Percentiles rank a stretch among this genome's conserved stretches.
phyloP scores from a whole-genome alignment of 2,888 invertebrate genomes.

The Drosophila neonasuta region DNA sequence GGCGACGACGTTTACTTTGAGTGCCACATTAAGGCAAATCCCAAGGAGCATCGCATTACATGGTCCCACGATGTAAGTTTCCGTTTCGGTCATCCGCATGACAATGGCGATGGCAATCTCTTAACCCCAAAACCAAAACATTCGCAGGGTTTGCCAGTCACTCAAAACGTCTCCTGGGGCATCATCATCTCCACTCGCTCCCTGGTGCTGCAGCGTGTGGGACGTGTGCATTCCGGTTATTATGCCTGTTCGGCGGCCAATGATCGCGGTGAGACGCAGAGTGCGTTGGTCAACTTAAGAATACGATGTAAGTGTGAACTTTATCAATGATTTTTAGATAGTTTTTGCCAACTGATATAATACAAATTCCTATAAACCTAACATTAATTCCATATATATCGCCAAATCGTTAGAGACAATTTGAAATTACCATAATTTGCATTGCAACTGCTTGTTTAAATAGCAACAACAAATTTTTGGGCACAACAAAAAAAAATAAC shows the following conservation, averaged over 20 bases:
- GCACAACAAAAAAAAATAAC: constrained; percentile 2
- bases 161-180: constrained; percentile 91
- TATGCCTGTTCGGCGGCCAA: constrained; percentile 93
- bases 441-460: constrained; percentile 22
- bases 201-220: constrained; percentile 92
- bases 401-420: constrained; percentile 6
- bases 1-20: constrained; percentile 92
- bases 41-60: constrained; percentile 88
- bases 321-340: background rate
- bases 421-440: constrained; percentile 23
- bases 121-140: background rate
- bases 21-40: constrained; percentile 90
- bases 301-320: constrained; percentile 89
- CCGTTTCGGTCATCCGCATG: constrained; percentile 58
- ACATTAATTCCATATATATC: background rate
- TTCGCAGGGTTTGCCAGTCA: constrained; percentile 87
- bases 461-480: background rate
- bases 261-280: constrained; percentile 91
- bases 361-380: no score
- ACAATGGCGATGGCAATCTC: constrained; percentile 2
- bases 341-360: no score
- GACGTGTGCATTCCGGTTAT: constrained; percentile 90
- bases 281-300: constrained; percentile 88
- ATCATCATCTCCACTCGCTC: constrained; percentile 94
- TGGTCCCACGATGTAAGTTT: constrained; percentile 89